Percentiles rank a stretch among this genome's conserved stretches.
These are phyloP conservation scores for Drosophila mayri DNA, from an alignment of 1,140 invertebrate genomes.

Conservation along the genomic window DNA sequence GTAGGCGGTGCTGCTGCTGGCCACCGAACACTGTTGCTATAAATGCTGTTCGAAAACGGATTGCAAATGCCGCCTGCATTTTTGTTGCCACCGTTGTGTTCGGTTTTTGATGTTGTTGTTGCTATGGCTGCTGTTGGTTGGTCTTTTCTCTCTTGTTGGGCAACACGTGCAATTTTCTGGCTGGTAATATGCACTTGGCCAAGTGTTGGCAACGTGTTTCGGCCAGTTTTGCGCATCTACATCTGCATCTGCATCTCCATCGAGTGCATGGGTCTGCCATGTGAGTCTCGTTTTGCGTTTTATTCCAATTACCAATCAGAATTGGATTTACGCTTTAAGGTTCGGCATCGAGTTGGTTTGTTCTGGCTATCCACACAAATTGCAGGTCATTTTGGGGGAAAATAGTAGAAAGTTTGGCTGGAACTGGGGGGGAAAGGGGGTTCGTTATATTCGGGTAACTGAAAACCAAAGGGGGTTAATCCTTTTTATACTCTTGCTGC, in stretches of 20 bases:
- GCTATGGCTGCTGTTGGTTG: not conserved
- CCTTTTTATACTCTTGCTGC: too few relatives aligned
- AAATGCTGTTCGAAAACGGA: constrained; percentile 73
- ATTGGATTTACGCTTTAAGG: constrained; percentile 74
- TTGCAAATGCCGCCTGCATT: constrained; percentile 45
- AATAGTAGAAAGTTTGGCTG: not conserved
- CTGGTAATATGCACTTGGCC: constrained; percentile 31
- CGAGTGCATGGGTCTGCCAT: constrained; percentile 14
- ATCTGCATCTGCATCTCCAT: constrained; percentile 21
- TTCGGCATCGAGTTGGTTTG: not conserved
- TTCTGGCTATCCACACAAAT: not conserved
- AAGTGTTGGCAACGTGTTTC: constrained; percentile 56
- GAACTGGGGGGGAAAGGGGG: not conserved
- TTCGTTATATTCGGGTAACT: not conserved
- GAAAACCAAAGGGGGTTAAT: not conserved
- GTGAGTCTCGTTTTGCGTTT: constrained; percentile 43
- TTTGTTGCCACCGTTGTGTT: constrained; percentile 22
- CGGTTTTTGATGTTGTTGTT: constrained; percentile 5
- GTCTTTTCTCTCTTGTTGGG: constrained; percentile 16
- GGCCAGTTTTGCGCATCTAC: constrained; percentile 17
- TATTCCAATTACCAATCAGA: constrained; percentile 77
- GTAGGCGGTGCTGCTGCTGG: constrained; percentile 18
- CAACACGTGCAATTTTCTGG: constrained; percentile 69
- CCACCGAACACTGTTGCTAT: constrained; percentile 37
- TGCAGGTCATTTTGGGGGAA: not conserved